phyloP scores from a whole-genome alignment of 2,888 invertebrate species.

The Opisthograptis luteolata region DNA sequence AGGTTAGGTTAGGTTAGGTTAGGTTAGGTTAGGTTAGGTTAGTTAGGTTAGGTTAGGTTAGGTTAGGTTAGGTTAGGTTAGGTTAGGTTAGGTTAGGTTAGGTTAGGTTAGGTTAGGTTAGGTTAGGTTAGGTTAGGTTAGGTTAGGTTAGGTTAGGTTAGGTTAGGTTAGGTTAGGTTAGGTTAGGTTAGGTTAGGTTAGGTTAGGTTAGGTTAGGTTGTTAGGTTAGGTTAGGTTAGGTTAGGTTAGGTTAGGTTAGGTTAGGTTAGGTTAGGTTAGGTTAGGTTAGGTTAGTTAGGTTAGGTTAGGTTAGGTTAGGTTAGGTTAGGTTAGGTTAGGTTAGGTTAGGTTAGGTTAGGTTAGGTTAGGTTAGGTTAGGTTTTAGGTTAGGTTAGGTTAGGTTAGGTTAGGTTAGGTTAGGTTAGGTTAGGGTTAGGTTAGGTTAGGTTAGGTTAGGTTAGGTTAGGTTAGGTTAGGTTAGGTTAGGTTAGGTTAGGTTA shows the following conservation, averaged over 20 bases:
- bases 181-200: slow-evolving; percentile 17
- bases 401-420: no score
- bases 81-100: slow-evolving; percentile 15
- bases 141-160: slow-evolving; percentile 25
- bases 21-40: slow-evolving; percentile 25
- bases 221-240: slow-evolving; percentile 25
- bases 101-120: slow-evolving; percentile 22
- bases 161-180: slow-evolving; percentile 25
- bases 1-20: slow-evolving; percentile 25
- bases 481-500: no score
- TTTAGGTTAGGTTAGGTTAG: no score
- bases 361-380: slow-evolving; percentile 13
- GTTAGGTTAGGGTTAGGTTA: slow-evolving; percentile 17
- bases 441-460: slow-evolving; percentile 4
- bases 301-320: slow-evolving; percentile 14
- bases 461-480: no score
- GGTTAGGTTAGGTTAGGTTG: no score
- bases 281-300: slow-evolving; percentile 11
- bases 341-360: slow-evolving; percentile 13
- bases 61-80: slow-evolving; percentile 21
- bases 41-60: slow-evolving; percentile 21
- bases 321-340: slow-evolving; percentile 14
- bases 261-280: slow-evolving; percentile 19
- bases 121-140: slow-evolving; percentile 24
- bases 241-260: slow-evolving; percentile 25